Percentiles rank a stretch among this genome's conserved stretches.
phyloP scores from a whole-genome alignment of 2,888 invertebrate species.

The Microctonus aethiopoides region DNA sequence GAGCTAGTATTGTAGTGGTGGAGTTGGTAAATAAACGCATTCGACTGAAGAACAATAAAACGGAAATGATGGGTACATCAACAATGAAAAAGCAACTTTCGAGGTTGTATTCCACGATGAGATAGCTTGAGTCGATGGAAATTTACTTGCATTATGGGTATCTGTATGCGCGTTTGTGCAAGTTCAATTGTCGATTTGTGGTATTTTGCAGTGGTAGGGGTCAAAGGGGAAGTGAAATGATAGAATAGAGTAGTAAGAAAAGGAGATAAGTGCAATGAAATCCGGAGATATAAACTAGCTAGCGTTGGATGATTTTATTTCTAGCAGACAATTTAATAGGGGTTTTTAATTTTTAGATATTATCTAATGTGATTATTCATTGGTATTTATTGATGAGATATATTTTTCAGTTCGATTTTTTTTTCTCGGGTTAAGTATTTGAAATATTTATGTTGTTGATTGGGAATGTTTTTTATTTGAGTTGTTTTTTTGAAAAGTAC shows the following conservation, averaged over 20 bases:
- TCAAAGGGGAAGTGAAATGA: not conserved
- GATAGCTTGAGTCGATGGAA: conserved; percentile 32
- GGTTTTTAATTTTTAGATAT: too few species aligned
- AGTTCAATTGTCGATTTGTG: conserved; percentile 4
- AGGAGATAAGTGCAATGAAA: not conserved
- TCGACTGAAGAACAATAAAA: conserved; percentile 43
- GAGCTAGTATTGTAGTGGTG: not conserved
- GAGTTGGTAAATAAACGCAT: not conserved
- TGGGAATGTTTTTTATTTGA: too few species aligned
- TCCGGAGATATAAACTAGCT: not conserved
- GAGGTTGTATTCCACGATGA: conserved; percentile 32
- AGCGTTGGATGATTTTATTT: not conserved
- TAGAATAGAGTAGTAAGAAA: not conserved
- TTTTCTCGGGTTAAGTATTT: too few species aligned
- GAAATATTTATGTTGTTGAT: too few species aligned
- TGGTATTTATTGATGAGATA: too few species aligned
- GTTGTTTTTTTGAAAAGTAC: too few species aligned
- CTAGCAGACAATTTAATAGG: not conserved
- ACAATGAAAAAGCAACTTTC: conserved; percentile 22
- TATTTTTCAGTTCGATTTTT: too few species aligned
- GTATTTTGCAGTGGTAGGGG: not conserved
- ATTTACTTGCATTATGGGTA: not conserved
- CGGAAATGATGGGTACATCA: conserved; percentile 42
- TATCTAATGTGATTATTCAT: too few species aligned
- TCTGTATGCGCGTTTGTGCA: not conserved